Evolutionary conservation across 2,888 invertebrate species (phyloP).

Genomic region (Pelosia muscerda): DNA sequence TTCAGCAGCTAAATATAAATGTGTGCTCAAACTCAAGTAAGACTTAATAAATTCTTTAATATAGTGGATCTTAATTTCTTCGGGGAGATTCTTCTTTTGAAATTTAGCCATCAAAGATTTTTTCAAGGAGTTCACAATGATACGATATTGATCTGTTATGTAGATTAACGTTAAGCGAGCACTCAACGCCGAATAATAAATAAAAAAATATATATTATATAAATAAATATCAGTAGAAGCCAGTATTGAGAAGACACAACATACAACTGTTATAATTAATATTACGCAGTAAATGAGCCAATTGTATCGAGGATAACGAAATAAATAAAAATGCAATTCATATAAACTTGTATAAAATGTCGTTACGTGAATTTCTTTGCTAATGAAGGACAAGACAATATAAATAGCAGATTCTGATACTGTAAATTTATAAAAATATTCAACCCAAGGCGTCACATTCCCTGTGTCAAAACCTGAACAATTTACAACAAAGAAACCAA

Average conservation of each 20-base stretch:
- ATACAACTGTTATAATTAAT: not conserved
- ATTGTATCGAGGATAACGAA: constrained; percentile 1
- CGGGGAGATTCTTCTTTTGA: not conserved
- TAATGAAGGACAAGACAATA: not conserved
- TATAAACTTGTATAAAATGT: not conserved
- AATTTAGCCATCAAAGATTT: not conserved
- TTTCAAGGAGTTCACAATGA: not conserved
- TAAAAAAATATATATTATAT: not conserved
- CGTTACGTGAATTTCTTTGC: not conserved
- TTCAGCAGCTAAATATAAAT: not conserved
- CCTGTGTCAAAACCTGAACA: not conserved
- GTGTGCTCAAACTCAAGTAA: not conserved
- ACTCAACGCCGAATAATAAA: not conserved
- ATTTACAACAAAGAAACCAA: not conserved
- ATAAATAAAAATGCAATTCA: not conserved
- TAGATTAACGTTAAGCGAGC: not conserved
- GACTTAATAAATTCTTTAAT: not conserved
- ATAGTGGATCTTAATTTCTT: not conserved
- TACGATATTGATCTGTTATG: constrained; percentile 4
- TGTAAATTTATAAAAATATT: not conserved
- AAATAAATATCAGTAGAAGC: not conserved
- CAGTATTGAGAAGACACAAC: not conserved
- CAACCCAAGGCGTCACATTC: not conserved
- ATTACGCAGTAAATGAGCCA: not conserved
- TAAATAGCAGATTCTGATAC: not conserved